Conservation (phyloP, 2,113 vertebrate species). For the Halichoeres trimaculatus region DNA sequence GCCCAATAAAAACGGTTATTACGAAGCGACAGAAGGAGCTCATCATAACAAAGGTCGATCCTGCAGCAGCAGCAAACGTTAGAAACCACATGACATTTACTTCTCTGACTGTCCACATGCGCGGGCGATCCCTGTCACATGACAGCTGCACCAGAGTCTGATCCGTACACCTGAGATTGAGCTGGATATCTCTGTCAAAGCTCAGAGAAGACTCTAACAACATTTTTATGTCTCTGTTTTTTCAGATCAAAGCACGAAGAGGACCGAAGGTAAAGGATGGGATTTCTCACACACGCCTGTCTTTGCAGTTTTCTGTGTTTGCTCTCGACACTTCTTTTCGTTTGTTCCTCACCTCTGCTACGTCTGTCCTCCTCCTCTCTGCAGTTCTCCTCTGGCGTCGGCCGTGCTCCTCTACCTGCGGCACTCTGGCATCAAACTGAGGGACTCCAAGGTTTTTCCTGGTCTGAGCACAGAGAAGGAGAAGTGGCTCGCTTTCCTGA, state of each 20-base stretch:
- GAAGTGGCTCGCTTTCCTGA: constrained; percentile 94
- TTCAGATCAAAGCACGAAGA: constrained; percentile 81
- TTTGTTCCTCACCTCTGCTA: background rate
- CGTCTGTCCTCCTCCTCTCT: background rate
- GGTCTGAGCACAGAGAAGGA: constrained; percentile 89
- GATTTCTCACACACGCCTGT: background rate
- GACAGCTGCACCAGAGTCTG: constrained; percentile 16
- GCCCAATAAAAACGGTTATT: constrained; percentile 65
- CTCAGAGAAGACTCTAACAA: background rate
- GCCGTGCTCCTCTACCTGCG: constrained; percentile 89
- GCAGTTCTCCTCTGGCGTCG: constrained; percentile 89
- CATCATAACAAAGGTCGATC: constrained; percentile 70
- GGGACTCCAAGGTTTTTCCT: constrained; percentile 85
- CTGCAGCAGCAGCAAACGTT: background rate
- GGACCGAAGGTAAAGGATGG: constrained; percentile 73
- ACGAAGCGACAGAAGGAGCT: constrained; percentile 36
- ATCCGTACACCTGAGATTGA: background rate
- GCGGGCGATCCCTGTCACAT: constrained; percentile 44
- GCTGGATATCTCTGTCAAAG: background rate
- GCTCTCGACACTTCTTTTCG: constrained; percentile 1
- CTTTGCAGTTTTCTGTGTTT: background rate
- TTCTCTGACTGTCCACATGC: background rate
- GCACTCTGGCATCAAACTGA: constrained; percentile 88
- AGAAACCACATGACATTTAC: constrained; percentile 59
- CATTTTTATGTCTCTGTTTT: constrained; percentile 31